phyloP scores from a whole-genome alignment of 1,140 invertebrate genomes.

The Drosophila bocki region DNA sequence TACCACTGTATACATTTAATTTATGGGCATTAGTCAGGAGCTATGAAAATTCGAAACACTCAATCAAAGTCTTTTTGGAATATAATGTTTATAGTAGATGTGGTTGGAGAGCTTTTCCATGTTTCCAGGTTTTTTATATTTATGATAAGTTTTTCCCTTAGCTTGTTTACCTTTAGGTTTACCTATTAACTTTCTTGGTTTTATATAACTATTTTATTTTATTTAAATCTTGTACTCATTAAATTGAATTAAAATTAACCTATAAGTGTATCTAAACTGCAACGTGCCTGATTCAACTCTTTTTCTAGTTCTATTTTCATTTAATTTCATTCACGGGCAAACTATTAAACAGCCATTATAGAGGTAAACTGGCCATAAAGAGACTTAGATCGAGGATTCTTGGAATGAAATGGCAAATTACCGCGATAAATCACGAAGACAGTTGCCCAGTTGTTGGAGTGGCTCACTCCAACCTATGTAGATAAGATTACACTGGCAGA shows the following conservation, averaged over 20 bases:
- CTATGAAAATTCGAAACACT: neutral
- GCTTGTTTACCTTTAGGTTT: too few species aligned
- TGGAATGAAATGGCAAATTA: neutral
- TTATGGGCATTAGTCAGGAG: neutral
- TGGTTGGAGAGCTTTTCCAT: too few species aligned
- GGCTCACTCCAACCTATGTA: slow-evolving; percentile 18
- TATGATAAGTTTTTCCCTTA: too few species aligned
- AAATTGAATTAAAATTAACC: neutral
- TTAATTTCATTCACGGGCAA: neutral
- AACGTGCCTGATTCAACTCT: rapidly evolving
- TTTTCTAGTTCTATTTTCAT: neutral
- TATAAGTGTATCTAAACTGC: neutral
- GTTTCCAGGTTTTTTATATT: too few species aligned
- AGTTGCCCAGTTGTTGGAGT: too few species aligned
- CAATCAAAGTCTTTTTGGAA: too few species aligned
- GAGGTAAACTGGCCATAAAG: neutral
- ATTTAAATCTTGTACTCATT: neutral
- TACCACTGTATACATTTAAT: neutral
- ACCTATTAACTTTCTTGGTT: too few species aligned
- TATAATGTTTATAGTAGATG: too few species aligned
- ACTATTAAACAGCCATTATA: slow-evolving; percentile 5
- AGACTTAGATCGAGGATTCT: slow-evolving; percentile 1
- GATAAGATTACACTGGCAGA: slow-evolving; percentile 41
- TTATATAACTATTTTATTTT: too few species aligned
- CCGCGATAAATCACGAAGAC: slow-evolving; percentile 23